Evolutionary conservation across 1,140 invertebrate species (phyloP).

Genomic region (Trichonephila inaurata): DNA sequence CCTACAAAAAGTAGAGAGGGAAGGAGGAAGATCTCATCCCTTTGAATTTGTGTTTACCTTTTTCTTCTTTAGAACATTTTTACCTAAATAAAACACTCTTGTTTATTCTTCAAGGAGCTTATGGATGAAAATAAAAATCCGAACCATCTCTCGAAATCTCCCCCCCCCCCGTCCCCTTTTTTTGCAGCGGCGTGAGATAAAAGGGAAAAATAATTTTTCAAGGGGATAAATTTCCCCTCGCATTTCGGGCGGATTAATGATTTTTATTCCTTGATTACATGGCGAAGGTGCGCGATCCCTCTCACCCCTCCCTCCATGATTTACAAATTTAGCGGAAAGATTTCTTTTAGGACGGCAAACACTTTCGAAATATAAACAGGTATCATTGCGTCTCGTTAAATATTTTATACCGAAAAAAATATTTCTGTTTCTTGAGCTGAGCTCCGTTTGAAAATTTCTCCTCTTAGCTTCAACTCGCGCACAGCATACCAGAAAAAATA

Average conservation of each 20-base stretch:
- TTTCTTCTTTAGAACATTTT: background rate
- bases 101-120: background rate
- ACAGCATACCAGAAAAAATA: too few relatives aligned
- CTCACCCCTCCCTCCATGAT: background rate
- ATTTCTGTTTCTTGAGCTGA: too few relatives aligned
- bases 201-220: background rate
- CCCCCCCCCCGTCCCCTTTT: background rate
- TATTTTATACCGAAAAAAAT: too few relatives aligned
- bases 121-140: background rate
- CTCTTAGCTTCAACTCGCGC: too few relatives aligned
- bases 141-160: background rate
- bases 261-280: slow-evolving; percentile 10
- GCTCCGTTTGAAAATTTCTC: too few relatives aligned
- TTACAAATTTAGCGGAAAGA: too few relatives aligned
- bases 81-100: slow-evolving; percentile 7
- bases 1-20: background rate
- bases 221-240: background rate
- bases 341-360: too few relatives aligned
- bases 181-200: background rate
- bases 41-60: slow-evolving; percentile 7
- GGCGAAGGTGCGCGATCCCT: background rate
- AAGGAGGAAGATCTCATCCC: background rate
- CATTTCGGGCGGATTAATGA: background rate
- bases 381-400: too few relatives aligned
- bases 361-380: too few relatives aligned